Conservation (phyloP, 2,113 vertebrate genomes). For the Columba livia region DNA sequence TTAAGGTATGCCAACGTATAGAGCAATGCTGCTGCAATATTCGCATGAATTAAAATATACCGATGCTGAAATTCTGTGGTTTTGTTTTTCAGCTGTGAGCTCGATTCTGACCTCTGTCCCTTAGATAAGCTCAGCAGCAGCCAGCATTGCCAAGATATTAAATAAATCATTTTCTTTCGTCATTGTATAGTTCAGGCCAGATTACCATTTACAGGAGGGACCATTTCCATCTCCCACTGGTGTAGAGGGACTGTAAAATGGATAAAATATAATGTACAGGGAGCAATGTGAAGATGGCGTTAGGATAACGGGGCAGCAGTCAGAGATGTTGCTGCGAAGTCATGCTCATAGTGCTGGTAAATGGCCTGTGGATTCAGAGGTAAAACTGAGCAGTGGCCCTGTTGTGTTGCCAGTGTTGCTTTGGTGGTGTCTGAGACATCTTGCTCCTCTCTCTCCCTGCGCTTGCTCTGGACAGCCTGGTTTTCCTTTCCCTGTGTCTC, state of each 20-base stretch:
- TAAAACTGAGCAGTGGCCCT: not conserved
- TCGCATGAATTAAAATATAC: not conserved
- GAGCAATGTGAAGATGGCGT: not conserved
- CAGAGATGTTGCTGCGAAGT: not conserved
- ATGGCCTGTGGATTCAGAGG: not conserved
- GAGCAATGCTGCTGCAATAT: not conserved
- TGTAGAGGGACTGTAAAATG: fast-evolving
- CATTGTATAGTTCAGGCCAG: not conserved
- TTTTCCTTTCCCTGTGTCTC: not conserved
- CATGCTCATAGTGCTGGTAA: not conserved
- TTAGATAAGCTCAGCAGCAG: not conserved
- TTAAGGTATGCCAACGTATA: not conserved
- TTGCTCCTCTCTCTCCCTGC: not conserved
- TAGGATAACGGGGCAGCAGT: not conserved
- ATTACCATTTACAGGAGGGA: not conserved
- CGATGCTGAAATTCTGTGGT: not conserved
- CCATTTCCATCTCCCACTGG: not conserved
- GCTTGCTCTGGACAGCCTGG: not conserved
- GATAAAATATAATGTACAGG: not conserved
- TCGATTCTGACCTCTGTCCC: not conserved
- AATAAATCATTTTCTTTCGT: slow-evolving; percentile 11
- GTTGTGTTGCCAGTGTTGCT: not conserved
- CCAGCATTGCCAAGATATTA: not conserved
- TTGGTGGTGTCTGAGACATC: not conserved
- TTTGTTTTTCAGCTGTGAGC: not conserved